Percentiles rank a stretch among this genome's conserved stretches.
phyloP scores from a whole-genome alignment of 2,888 invertebrate genomes.

The Catocala nupta region DNA sequence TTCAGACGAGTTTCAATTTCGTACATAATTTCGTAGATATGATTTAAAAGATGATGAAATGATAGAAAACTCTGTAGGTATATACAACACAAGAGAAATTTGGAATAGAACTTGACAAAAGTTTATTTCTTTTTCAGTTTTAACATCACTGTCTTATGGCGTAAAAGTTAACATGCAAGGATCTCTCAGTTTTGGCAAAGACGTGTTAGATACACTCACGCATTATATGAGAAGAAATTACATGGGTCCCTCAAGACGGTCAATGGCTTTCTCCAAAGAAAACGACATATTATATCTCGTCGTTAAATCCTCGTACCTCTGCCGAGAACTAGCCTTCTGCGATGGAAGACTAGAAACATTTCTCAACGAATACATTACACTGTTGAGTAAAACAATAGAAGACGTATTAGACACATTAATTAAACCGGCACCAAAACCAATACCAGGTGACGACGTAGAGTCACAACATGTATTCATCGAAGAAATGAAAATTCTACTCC shows the following conservation, averaged over 20 bases:
- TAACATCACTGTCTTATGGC: constrained; percentile 42
- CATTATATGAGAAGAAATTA: constrained; percentile 53
- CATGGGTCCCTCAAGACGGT: constrained; percentile 39
- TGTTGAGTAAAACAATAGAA: constrained; percentile 60
- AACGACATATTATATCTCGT: constrained; percentile 51
- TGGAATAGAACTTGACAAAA: neutral
- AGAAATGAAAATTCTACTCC: constrained; percentile 56
- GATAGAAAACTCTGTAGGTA: too few species aligned
- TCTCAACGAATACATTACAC: constrained; percentile 65
- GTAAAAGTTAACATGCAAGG: constrained; percentile 76
- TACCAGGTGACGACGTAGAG: constrained; percentile 23
- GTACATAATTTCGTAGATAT: too few species aligned
- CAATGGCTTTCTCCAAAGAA: constrained; percentile 36
- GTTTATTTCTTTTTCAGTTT: constrained; percentile 48
- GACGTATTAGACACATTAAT: constrained; percentile 56
- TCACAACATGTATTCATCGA: constrained; percentile 48
- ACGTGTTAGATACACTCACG: constrained; percentile 66
- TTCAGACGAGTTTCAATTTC: too few species aligned
- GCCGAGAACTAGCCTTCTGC: constrained; percentile 65
- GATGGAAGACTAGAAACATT: constrained; percentile 51
- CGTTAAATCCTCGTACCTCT: constrained; percentile 60
- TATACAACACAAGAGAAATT: too few species aligned
- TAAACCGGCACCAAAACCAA: constrained; percentile 16
- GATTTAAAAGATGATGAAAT: too few species aligned
- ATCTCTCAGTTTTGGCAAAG: constrained; percentile 69